Evolutionary conservation across 2,888 invertebrate species (phyloP), one percentile per base, ranked within the genome.

Genomic region (Sepioteuthis lessoniana): DNA sequence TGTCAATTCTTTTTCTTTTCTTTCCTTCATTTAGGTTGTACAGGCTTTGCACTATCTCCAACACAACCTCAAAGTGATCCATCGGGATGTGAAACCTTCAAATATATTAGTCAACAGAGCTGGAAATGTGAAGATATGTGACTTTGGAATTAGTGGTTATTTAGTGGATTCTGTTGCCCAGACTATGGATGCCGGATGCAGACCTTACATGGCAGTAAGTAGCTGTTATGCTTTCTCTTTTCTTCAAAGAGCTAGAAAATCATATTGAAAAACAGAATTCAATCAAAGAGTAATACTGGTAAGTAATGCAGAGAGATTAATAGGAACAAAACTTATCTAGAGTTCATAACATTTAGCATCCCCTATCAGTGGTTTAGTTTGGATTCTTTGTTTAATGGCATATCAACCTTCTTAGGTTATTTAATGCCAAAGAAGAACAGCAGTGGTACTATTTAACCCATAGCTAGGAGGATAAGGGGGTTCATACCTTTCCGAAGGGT

Each of bases 81-180:
- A 99, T 97, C 97, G 98, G 96, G 99, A 99, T 97, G 99, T 99
- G 0, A 99, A 99, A 97, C 99, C 99, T 50, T 99, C 99, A 94
- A 99, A 99, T 97, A 99, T 99, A 96, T 98, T 99, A 96, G 98
- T 99, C 95, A 99, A 99, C 97, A 98, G 98, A 95, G 98, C 98
- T 96, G 99, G 99, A 38, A 98, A 99, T 97, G 99, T 99, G 3
- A 99, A 99, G 97, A 99, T 99, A 98, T 99, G 99, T 97, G 99
- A 99, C 97, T 99, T 99, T 98, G 99, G 99, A 94, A 99, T 99
- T 97, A 99, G 99, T 96, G 99, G 99, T 31, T 99, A 99, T 97
- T 98, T 99, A 94, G 99, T 99, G 13, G 99, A 99, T 97, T 99
- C 99, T 25, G 98, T 99, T 94, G 99, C 99, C 31, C 99, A 99